Evolutionary conservation across 2,797 vertebrate species (phyloP).

Genomic region (Rhynchotus rufescens): DNA sequence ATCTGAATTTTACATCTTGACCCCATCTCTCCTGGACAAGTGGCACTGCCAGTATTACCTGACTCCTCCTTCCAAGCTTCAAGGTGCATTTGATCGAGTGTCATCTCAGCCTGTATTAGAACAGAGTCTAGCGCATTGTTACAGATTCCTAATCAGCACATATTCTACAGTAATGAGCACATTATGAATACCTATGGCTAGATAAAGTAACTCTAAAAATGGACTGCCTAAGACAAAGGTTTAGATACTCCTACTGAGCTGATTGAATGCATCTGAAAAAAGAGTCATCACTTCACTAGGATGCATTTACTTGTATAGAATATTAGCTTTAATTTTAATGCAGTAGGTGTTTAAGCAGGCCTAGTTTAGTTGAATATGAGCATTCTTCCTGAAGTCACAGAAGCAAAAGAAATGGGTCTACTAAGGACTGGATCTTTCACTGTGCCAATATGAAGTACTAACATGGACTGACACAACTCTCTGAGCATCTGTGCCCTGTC

Average conservation of each 20-base stretch:
- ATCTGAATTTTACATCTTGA: not conserved
- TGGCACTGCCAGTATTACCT: not conserved
- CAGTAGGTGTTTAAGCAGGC: not conserved
- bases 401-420: not conserved
- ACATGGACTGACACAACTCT: not conserved
- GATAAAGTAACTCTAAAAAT: constrained; percentile 14
- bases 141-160: constrained; percentile 19
- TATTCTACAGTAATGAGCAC: not conserved
- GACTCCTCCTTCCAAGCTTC: not conserved
- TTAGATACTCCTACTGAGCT: not conserved
- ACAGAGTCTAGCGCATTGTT: not conserved
- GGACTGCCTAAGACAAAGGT: not conserved
- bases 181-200: not conserved
- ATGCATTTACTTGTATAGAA: not conserved
- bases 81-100: not conserved
- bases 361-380: not conserved
- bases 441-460: not conserved
- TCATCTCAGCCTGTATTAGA: not conserved
- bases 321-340: not conserved
- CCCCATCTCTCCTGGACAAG: not conserved
- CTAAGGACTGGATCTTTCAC: not conserved
- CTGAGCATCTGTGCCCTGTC: not conserved
- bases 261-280: not conserved
- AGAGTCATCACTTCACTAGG: not conserved
- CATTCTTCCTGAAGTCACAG: not conserved